phyloP scores from a whole-genome alignment of 2,888 invertebrate species.

The Caenorhabditis sp. region DNA sequence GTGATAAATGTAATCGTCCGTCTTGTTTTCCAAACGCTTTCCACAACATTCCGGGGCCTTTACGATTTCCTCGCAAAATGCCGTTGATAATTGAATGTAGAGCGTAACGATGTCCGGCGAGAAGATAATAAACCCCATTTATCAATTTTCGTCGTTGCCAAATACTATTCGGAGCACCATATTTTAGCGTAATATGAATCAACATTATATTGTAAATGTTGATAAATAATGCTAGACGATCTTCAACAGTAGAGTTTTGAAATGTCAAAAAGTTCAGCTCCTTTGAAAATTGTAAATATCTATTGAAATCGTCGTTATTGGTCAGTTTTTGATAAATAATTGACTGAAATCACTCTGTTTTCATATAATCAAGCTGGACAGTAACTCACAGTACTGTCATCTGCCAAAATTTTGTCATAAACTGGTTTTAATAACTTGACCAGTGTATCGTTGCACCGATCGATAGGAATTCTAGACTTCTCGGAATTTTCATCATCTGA shows the following conservation, averaged over 20 bases:
- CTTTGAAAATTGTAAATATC: slow-evolving; percentile 70
- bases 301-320: slow-evolving; percentile 70
- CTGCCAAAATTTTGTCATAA: slow-evolving; percentile 70
- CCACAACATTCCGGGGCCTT: slow-evolving; percentile 71
- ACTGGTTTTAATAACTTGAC: slow-evolving; percentile 71
- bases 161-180: slow-evolving; percentile 72
- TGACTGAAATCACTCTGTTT: slow-evolving; percentile 53
- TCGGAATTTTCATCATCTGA: slow-evolving; percentile 4
- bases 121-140: slow-evolving; percentile 73
- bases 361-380: neutral
- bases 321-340: slow-evolving; percentile 73
- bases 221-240: slow-evolving; percentile 73
- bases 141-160: slow-evolving; percentile 74
- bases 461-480: slow-evolving; percentile 56
- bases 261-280: slow-evolving; percentile 71
- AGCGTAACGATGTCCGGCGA: slow-evolving; percentile 73
- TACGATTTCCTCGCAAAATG: slow-evolving; percentile 73
- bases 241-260: slow-evolving; percentile 35
- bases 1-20: slow-evolving; percentile 71
- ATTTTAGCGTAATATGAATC: slow-evolving; percentile 72
- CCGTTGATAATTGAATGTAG: slow-evolving; percentile 75
- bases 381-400: slow-evolving; percentile 70
- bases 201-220: slow-evolving; percentile 74
- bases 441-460: slow-evolving; percentile 71
- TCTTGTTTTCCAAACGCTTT: slow-evolving; percentile 73